Conservation (phyloP, 2,113 vertebrate genomes). For the Paramisgurnus dabryanus region DNA sequence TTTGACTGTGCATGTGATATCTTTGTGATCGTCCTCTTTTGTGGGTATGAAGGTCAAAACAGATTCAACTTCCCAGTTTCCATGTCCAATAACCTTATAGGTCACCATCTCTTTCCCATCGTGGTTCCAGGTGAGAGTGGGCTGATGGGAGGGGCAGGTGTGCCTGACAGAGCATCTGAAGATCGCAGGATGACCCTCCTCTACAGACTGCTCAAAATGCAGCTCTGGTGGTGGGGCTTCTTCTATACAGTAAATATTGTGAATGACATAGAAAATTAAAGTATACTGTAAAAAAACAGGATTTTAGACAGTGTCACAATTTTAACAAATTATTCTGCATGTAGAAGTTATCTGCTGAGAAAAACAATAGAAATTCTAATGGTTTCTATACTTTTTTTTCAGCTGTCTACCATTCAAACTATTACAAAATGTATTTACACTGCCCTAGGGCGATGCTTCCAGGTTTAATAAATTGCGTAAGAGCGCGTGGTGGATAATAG, state of each 20-base stretch:
- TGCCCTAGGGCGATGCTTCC: no score
- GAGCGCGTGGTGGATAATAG: no score
- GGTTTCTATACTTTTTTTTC: no score
- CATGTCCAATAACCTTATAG: constrained; percentile 33
- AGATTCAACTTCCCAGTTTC: constrained; percentile 64
- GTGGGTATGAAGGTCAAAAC: constrained; percentile 53
- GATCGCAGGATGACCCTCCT: constrained; percentile 36
- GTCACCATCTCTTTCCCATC: accelerated
- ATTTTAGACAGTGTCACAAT: not conserved
- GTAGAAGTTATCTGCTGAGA: no score
- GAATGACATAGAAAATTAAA: not conserved
- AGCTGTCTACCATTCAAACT: no score
- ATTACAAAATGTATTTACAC: no score
- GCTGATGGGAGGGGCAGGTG: constrained; percentile 57
- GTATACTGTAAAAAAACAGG: no score
- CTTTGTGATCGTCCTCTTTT: constrained; percentile 50
- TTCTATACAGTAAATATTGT: constrained; percentile 36
- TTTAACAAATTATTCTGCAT: no score
- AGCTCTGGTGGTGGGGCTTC: constrained; percentile 25
- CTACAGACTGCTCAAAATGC: not conserved
- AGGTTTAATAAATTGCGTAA: no score
- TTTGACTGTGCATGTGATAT: constrained; percentile 57
- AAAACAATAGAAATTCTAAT: no score
- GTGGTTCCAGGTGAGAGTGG: constrained; percentile 60
- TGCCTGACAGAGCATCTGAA: constrained; percentile 60